phyloP scores from a whole-genome alignment of 2,113 vertebrate genomes.

The Gymnocephalus cernua region DNA sequence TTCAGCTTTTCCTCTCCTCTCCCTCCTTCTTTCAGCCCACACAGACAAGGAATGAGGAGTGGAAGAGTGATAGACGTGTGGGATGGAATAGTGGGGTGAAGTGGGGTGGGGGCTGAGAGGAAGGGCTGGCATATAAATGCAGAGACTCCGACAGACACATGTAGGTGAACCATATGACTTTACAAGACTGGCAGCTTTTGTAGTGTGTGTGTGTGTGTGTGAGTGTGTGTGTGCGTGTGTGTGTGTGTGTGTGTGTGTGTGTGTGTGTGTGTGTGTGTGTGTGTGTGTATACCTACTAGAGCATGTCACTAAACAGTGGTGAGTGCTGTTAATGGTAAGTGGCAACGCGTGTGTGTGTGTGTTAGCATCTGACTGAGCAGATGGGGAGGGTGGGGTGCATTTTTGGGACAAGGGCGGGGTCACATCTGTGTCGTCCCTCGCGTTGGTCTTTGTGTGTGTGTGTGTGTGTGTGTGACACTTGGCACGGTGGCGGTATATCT shows the following conservation, averaged over 20 bases:
- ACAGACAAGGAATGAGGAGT: slow-evolving; percentile 36
- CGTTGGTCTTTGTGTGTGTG: slow-evolving; percentile 53
- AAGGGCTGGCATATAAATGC: slow-evolving; percentile 24
- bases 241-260: slow-evolving; percentile 13
- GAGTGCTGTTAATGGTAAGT: slow-evolving; percentile 44
- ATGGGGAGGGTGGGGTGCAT: slow-evolving; percentile 70
- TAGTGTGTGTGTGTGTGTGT: background rate
- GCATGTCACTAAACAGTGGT: slow-evolving; percentile 53
- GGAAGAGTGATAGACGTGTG: slow-evolving; percentile 33
- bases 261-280: background rate
- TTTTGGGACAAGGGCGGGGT: slow-evolving; percentile 75
- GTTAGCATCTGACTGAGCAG: slow-evolving; percentile 71
- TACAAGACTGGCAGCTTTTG: slow-evolving; percentile 32
- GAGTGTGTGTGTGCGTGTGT: no score
- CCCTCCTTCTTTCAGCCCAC: slow-evolving; percentile 33
- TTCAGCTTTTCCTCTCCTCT: slow-evolving; percentile 35
- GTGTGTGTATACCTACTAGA: slow-evolving; percentile 60
- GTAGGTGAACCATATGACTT: slow-evolving; percentile 32
- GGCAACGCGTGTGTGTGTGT: slow-evolving; percentile 26
- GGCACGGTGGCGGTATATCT: slow-evolving; percentile 56
- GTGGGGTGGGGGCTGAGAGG: background rate
- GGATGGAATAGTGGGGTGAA: background rate
- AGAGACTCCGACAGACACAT: slow-evolving; percentile 18
- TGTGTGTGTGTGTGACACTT: slow-evolving; percentile 38
- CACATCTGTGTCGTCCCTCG: slow-evolving; percentile 72